Evolutionary conservation across 1,140 invertebrate species (phyloP), one percentile per base, ranked within the genome.

Genomic region (Sarcophaga bullata): DNA sequence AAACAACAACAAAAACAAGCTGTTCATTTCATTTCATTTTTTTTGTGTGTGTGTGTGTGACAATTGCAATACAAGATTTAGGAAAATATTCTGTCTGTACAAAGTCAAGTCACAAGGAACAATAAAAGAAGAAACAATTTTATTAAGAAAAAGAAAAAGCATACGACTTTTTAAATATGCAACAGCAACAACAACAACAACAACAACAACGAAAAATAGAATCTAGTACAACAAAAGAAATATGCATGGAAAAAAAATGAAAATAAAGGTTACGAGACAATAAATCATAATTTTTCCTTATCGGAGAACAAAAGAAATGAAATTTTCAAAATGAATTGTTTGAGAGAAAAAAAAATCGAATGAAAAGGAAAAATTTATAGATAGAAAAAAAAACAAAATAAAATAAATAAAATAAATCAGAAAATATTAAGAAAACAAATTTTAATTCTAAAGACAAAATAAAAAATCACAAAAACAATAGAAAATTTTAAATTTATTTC

Each of bases 211-310:
- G 19, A 19, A 58, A 2, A 37, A 58, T 58, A 58, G 15, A 58
- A 37, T 37, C 25, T 37, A 37, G 25, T 37, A 25, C 62, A 19
- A 15, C n/a, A 68, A 68, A n/a, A 68, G 19, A 68, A 68, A 37
- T 37, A 37, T 37, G 25, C 1, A n/a, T n/a, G n/a, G n/a, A n/a
- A n/a, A n/a, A 37, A 37, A 37, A 19, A 58, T 37, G 25, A 58
- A n/a, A 58, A 58, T n/a, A 76, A n/a, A 78, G 49, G 48, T 52
- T 78, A 25, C 50, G 4, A 78, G 50, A 52, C 49, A 78, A 78
- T 78, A 78, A 78, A 78, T 78, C 75, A 78, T 50, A 78, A 78
- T 78, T 50, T 72, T 52, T 78, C n/a, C 75, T 78, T 78, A 78
- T 78, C 75, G 52, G 17, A 52, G 19, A 78, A 78, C 75, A 78